A percentile compares a stretch with the other conserved stretches of the same genome.
These are phyloP conservation scores for Rhinichthys osculus DNA, from an alignment of 2,797 vertebrate species.

Conservation along the genomic window DNA sequence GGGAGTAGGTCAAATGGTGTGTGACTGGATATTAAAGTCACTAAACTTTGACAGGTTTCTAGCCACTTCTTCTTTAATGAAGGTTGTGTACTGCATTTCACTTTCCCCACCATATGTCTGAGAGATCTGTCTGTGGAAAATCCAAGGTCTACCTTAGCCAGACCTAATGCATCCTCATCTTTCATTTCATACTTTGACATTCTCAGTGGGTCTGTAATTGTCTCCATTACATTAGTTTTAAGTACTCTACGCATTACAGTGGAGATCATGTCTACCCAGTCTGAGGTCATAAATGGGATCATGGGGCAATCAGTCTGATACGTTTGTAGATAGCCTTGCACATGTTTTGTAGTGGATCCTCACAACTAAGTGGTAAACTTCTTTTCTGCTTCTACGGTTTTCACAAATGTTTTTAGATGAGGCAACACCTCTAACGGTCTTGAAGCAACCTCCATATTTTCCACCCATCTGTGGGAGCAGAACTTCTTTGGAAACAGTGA, in stretches of 20 bases:
- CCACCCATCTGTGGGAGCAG: neutral
- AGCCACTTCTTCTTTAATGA: neutral
- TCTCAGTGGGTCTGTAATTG: neutral
- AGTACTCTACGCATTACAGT: neutral
- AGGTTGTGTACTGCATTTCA: neutral
- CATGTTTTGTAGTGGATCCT: neutral
- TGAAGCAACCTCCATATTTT: neutral
- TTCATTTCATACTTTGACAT: neutral
- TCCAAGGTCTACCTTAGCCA: neutral
- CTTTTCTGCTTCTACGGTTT: neutral
- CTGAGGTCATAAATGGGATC: slow-evolving; percentile 6
- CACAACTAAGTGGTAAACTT: neutral
- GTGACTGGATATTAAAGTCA: neutral
- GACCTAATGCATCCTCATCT: neutral
- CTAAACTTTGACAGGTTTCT: neutral
- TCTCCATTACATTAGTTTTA: no score
- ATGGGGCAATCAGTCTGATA: neutral
- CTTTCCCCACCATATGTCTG: neutral
- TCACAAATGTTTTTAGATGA: neutral
- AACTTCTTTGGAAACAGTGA: neutral
- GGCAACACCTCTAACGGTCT: neutral
- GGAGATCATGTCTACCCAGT: neutral
- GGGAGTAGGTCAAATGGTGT: no score
- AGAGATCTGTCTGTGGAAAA: slow-evolving; percentile 4
- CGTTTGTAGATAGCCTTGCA: neutral